Percentiles rank a stretch among this genome's conserved stretches.
These are phyloP conservation scores for Chrysolina haemoptera DNA, from an alignment of 2,888 invertebrate genomes.

Conservation along the genomic window DNA sequence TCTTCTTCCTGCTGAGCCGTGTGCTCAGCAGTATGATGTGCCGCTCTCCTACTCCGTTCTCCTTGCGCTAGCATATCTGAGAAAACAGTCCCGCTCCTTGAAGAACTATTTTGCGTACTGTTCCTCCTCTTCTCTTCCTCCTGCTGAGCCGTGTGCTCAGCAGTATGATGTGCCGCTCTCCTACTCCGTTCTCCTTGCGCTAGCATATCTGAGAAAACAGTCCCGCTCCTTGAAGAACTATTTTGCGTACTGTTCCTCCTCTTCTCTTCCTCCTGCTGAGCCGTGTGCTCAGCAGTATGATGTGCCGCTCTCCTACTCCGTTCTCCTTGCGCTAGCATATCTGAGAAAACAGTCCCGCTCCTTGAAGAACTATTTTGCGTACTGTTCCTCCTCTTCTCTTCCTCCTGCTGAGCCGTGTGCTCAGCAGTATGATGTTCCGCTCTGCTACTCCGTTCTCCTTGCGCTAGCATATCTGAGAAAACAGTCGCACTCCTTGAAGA, in stretches of 20 bases:
- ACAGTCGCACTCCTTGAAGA: not conserved
- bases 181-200: slow-evolving; percentile 58
- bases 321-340: slow-evolving; percentile 54
- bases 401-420: slow-evolving; percentile 57
- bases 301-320: slow-evolving; percentile 62
- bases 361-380: not conserved
- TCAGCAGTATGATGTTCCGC: slow-evolving; percentile 64
- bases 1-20: slow-evolving; percentile 54
- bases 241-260: not conserved
- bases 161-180: slow-evolving; percentile 64
- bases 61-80: slow-evolving; percentile 53
- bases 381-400: slow-evolving; percentile 11
- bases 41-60: slow-evolving; percentile 57
- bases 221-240: not conserved
- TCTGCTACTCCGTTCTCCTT: slow-evolving; percentile 53
- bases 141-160: slow-evolving; percentile 60
- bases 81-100: not conserved
- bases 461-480: no score
- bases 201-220: not conserved
- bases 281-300: slow-evolving; percentile 62
- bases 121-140: slow-evolving; percentile 24
- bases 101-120: not conserved
- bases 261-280: slow-evolving; percentile 50
- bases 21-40: slow-evolving; percentile 64
- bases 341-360: not conserved